These are phyloP conservation scores for Solenodon paradoxus DNA, from an alignment of 2,113 vertebrate species.

Conservation along the genomic window DNA sequence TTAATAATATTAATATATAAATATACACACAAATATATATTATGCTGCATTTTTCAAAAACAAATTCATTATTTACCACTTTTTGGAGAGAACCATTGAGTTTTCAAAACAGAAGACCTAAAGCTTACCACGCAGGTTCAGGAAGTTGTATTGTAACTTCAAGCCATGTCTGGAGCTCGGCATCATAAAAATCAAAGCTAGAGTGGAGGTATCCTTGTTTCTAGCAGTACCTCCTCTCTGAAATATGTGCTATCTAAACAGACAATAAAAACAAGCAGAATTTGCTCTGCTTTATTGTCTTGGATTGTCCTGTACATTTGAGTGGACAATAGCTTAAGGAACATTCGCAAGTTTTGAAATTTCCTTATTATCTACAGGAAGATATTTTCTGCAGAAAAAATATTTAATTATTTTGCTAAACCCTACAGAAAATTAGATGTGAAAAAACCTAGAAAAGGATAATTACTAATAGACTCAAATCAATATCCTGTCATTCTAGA, in stretches of 20 bases:
- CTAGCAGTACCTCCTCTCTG: neutral
- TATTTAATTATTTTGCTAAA: neutral
- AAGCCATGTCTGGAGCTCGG: neutral
- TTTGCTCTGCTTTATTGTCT: neutral
- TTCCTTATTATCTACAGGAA: neutral
- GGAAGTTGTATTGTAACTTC: neutral
- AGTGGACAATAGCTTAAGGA: neutral
- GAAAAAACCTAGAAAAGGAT: neutral
- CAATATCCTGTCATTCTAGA: neutral
- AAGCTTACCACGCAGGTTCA: neutral
- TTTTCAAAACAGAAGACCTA: neutral
- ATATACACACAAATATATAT: too few species aligned
- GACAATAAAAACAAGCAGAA: neutral
- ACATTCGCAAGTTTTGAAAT: neutral
- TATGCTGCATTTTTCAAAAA: too few species aligned
- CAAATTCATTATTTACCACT: neutral
- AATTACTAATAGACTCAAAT: conserved; percentile 1
- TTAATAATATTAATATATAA: too few species aligned
- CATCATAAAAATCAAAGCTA: neutral
- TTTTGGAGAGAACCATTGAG: neutral
- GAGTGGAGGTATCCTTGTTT: neutral
- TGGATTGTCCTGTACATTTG: neutral
- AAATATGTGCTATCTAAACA: neutral
- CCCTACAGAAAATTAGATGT: neutral
- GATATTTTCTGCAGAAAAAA: neutral